Percentiles rank a stretch among this genome's conserved stretches.
Evolutionary conservation across 2,888 invertebrate genomes (phyloP).

Genomic region (Malacosoma neustria): DNA sequence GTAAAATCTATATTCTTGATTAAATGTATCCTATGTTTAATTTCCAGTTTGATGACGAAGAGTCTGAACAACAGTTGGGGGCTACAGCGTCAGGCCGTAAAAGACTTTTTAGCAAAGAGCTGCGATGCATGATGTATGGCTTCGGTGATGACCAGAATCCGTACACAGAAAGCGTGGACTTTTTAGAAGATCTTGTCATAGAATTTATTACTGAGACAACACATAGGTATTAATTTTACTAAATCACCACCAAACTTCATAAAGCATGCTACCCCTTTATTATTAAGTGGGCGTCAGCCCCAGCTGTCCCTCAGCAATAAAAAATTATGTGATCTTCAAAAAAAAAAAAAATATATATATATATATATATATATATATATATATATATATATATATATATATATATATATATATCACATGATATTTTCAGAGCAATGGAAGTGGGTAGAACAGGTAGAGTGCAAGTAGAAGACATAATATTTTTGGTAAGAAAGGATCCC

Average conservation of each 20-base stretch:
- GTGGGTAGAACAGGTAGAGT: constrained; percentile 97
- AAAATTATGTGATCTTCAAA: too few species aligned
- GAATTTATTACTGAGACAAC: constrained; percentile 98
- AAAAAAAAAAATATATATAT: neutral
- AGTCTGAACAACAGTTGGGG: constrained; percentile 80
- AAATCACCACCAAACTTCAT: too few species aligned
- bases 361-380: too few species aligned
- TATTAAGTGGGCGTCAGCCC: neutral
- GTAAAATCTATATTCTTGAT: too few species aligned
- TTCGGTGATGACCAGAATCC: constrained; percentile 99
- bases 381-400: too few species aligned
- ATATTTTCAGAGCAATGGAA: constrained; percentile 92
- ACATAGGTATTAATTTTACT: constrained; percentile 78
- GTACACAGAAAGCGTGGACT: constrained; percentile 98
- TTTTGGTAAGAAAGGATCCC: constrained; percentile 94
- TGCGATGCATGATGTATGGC: constrained; percentile 99
- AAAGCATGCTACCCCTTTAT: neutral
- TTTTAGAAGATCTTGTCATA: constrained; percentile 97
- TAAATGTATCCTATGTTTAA: too few species aligned
- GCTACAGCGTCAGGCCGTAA: constrained; percentile 83
- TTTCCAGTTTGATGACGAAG: constrained; percentile 78
- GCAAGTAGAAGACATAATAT: constrained; percentile 98
- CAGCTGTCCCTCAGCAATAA: too few species aligned
- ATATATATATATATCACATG: too few species aligned
- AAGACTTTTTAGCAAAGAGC: constrained; percentile 91